Base-by-base conservation (phyloP, 1,140 invertebrate genomes). In the Orussus abietinus region DNA sequence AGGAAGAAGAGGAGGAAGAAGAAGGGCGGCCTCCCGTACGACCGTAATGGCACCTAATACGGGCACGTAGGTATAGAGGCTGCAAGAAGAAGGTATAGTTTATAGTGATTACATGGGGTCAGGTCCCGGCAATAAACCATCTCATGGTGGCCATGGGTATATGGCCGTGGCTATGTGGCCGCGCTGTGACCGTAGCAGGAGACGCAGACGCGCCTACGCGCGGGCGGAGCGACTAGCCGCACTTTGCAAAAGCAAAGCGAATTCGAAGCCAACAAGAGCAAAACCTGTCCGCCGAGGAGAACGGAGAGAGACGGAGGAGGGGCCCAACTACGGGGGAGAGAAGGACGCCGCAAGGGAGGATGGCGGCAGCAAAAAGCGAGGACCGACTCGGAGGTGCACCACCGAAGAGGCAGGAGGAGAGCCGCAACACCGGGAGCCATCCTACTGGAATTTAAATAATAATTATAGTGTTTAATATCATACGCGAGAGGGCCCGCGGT, bases 391-490 rank as follows among this genome's bases (percentile, higher is more conserved):
- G 11, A 25, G 19, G 44, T 47, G 53, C 51, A 49, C 34, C 28
- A 15, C 39, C 45, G 43, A 53, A 35, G 31, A 50, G 12, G 18
- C 18, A 35, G 28, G 39, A 49, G 34, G 15, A 47, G 42, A 44
- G 52, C 53, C 54, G 56, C 66, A 73, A 73, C 60, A 73, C 70
- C 68, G 61, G 70, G 66, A 73, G 70, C 67, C 62, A 70, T 71
- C 66, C 64, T 69, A 67, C 67, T 69, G 65, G 67, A 73, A 73
- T 73, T 73, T 73, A 69, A 73, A 73, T 72, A 72, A 72, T 72
- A 69, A 71, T 73, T 73, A 73, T 72, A 73, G 67, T 73, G 63
- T 72, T 73, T 73, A 72, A 72, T 73, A 70, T 69, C 64, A 70
- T 70, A 71, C 56, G 56, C 62, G 47, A 53, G 55, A n/a, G 42